Percentiles rank a stretch among this genome's conserved stretches.
Evolutionary conservation across 2,113 vertebrate species (phyloP).

Genomic region (Cercopithecus mona): DNA sequence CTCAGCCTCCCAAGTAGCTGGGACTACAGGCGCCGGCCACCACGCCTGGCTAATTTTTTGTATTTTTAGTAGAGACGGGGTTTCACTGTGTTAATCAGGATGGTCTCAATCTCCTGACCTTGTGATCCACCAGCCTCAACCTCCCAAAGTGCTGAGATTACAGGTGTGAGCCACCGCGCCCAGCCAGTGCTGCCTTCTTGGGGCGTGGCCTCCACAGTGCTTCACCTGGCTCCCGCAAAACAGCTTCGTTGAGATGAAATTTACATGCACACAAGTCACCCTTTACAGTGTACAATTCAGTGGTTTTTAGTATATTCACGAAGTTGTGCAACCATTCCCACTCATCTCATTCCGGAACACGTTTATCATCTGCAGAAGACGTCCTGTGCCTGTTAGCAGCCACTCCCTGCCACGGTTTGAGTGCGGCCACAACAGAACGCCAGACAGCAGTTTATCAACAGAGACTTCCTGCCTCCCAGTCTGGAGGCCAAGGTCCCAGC

Average conservation of each 20-base stretch:
- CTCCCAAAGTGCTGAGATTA: too few species aligned
- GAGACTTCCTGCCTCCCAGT: neutral
- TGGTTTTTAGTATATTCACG: neutral
- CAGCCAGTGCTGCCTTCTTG: fast-evolving
- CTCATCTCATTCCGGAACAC: neutral
- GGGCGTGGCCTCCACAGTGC: fast-evolving
- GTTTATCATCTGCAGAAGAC: too few species aligned
- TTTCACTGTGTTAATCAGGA: too few species aligned
- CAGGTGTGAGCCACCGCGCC: too few species aligned
- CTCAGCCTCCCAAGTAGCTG: too few species aligned
- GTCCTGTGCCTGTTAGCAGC: fast-evolving
- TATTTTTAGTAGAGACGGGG: too few species aligned
- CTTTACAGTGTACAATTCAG: neutral
- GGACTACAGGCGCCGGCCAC: too few species aligned
- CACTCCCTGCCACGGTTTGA: neutral
- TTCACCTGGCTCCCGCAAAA: too few species aligned
- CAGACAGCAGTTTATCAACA: neutral
- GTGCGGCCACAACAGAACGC: neutral
- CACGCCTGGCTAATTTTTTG: fast-evolving
- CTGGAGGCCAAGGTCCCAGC: neutral
- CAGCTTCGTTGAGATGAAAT: neutral
- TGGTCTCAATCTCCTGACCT: too few species aligned
- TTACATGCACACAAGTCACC: too few species aligned
- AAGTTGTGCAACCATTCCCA: neutral
- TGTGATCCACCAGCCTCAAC: too few species aligned